These are phyloP conservation scores for Andrena trimmerana DNA, from an alignment of 2,888 invertebrate genomes.

Conservation along the genomic window DNA sequence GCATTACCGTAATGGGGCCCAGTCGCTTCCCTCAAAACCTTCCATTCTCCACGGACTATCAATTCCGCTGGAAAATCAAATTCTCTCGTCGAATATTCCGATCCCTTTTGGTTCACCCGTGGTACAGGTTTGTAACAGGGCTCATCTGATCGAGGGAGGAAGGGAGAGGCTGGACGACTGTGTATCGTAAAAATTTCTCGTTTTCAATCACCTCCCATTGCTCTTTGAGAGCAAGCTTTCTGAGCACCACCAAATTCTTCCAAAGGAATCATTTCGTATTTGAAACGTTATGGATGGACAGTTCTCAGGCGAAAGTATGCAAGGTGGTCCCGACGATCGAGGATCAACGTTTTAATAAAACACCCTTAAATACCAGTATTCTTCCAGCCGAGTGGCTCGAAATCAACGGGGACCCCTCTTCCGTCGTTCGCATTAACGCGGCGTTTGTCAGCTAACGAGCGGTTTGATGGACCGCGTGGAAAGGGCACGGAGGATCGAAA, in stretches of 20 bases:
- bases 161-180: too few relatives aligned
- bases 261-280: constrained; percentile 23
- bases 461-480: constrained; percentile 56
- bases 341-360: constrained; percentile 42
- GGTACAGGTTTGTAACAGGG: too few relatives aligned
- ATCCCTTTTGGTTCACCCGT: background rate
- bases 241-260: background rate
- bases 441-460: constrained; percentile 61
- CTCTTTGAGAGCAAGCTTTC: too few relatives aligned
- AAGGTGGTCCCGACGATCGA: background rate
- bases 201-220: too few relatives aligned
- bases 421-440: constrained; percentile 56
- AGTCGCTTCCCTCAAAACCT: background rate
- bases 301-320: background rate
- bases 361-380: constrained; percentile 55
- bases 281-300: constrained; percentile 6
- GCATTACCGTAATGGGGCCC: constrained; percentile 44
- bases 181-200: too few relatives aligned
- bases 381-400: constrained; percentile 46
- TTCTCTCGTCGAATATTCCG: background rate
- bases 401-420: constrained; percentile 39
- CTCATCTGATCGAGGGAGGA: too few relatives aligned
- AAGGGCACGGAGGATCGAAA: constrained; percentile 45
- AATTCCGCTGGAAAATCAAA: background rate
- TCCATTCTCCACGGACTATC: background rate